These are phyloP conservation scores for Notolepis coatsorum DNA, from an alignment of 2,797 vertebrate genomes.

Conservation along the genomic window DNA sequence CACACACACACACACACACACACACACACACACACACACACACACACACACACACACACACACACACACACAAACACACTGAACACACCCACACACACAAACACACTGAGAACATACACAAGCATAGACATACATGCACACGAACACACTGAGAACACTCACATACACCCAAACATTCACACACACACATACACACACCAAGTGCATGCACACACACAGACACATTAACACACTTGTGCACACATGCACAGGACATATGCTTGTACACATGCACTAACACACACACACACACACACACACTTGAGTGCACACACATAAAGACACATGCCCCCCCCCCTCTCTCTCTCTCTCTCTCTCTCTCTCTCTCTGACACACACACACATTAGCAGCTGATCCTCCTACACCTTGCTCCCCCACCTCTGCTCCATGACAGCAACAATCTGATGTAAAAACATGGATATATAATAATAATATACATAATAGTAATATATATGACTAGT, in stretches of 20 bases:
- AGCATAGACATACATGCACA: too few relatives aligned
- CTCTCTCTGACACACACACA: neutral
- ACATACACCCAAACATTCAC: neutral
- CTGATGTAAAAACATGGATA: neutral
- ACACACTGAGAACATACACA: too few relatives aligned
- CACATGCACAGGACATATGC: neutral
- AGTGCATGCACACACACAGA: neutral
- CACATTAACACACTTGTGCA: neutral
- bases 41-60: neutral
- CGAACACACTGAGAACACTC: too few relatives aligned
- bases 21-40: neutral
- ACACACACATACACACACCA: neutral
- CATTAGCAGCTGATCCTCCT: neutral
- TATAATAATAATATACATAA: too few relatives aligned
- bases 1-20: neutral
- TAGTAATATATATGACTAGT: too few relatives aligned
- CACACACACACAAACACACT: too few relatives aligned
- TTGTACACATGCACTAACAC: too few relatives aligned
- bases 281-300: neutral
- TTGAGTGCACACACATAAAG: neutral
- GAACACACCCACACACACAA: too few relatives aligned
- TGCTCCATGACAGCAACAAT: neutral
- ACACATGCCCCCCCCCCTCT: neutral
- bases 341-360: too few relatives aligned
- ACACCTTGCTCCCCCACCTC: constrained; percentile 1